These are phyloP conservation scores for Trachurus trachurus DNA, from an alignment of 2,797 vertebrate species.

Conservation along the genomic window DNA sequence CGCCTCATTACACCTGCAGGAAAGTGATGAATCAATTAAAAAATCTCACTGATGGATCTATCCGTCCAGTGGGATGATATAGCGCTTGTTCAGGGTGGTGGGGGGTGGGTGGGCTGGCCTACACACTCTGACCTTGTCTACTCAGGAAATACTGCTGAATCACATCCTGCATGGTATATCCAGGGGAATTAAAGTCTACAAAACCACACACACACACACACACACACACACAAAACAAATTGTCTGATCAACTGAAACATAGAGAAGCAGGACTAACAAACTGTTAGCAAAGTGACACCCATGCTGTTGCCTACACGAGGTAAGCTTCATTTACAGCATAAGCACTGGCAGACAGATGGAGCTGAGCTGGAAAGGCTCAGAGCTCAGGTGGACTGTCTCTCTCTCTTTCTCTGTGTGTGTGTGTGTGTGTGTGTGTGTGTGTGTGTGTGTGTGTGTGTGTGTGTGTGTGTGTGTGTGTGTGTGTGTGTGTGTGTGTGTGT, in stretches of 20 bases:
- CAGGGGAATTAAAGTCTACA: background rate
- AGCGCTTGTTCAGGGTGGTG: conserved; percentile 7
- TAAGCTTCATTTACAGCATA: conserved; percentile 69
- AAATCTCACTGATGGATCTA: conserved; percentile 29
- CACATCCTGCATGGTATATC: conserved; percentile 36
- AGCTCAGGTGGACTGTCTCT: conserved; percentile 73
- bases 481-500: no score
- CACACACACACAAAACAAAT: conserved; percentile 9
- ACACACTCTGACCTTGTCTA: conserved; percentile 57
- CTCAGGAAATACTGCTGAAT: conserved; percentile 74
- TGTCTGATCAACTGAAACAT: conserved; percentile 27
- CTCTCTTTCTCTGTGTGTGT: background rate
- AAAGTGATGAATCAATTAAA: conserved; percentile 18
- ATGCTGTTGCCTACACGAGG: conserved; percentile 35
- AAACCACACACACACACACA: background rate
- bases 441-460: no score
- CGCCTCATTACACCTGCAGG: conserved; percentile 9
- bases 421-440: no score
- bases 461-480: no score
- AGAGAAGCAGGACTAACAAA: conserved; percentile 8
- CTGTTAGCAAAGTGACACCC: conserved; percentile 11
- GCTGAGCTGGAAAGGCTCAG: conserved; percentile 78
- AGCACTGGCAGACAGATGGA: conserved; percentile 76
- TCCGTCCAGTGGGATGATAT: background rate
- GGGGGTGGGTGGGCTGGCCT: conserved; percentile 31